A percentile compares a stretch with the other conserved stretches of the same genome.
Evolutionary conservation across 2,888 invertebrate species (phyloP).

Genomic region (Chaitophorus viminalis): DNA sequence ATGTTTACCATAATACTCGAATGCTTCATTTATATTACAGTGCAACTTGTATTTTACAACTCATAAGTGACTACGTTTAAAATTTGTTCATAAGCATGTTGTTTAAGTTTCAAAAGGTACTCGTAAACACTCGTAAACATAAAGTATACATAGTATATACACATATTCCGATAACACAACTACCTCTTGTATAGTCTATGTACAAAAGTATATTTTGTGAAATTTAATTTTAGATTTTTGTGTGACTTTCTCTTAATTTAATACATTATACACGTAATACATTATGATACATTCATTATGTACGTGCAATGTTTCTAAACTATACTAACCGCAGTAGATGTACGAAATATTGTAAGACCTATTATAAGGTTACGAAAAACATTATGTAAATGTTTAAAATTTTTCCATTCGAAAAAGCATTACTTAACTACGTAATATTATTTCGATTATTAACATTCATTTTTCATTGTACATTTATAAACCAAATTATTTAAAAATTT

Average conservation of each 20-base stretch:
- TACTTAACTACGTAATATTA: too few relatives aligned
- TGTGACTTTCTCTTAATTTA: neutral
- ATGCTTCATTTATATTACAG: neutral
- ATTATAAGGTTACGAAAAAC: too few relatives aligned
- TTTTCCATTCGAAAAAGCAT: too few relatives aligned
- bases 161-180: neutral
- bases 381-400: too few relatives aligned
- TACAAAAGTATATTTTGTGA: neutral
- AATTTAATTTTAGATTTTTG: neutral
- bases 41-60: neutral
- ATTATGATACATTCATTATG: too few relatives aligned
- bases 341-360: too few relatives aligned
- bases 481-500: too few relatives aligned
- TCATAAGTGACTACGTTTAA: neutral
- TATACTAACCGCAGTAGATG: too few relatives aligned
- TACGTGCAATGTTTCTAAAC: too few relatives aligned
- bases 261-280: too few relatives aligned
- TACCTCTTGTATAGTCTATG: neutral
- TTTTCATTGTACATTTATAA: neutral
- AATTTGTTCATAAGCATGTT: neutral
- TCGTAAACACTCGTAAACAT: neutral
- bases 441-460: neutral
- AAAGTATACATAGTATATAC: conserved; percentile 3
- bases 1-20: neutral
- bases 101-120: conserved; percentile 11